Evolutionary conservation across 2,888 invertebrate species (phyloP).

Genomic region (Cenopis cana): DNA sequence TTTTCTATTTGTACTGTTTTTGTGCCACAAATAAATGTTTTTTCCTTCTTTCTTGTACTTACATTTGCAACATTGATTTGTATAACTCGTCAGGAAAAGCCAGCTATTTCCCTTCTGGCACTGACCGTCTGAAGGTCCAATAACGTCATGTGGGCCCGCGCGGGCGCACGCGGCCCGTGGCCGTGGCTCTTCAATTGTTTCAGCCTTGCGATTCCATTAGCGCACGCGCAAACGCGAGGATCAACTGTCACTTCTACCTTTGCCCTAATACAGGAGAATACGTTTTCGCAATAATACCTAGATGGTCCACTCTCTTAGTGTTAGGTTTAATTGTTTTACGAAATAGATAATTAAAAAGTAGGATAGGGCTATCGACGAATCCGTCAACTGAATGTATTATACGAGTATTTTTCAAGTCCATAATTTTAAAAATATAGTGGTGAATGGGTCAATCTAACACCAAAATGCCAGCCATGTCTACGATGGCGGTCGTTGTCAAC

Average conservation of each 20-base stretch:
- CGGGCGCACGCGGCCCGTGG: constrained; percentile 51
- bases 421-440: too few relatives aligned
- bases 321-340: not conserved
- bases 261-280: not conserved
- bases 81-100: not conserved
- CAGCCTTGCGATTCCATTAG: constrained; percentile 75
- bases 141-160: constrained; percentile 1
- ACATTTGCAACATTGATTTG: not conserved
- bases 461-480: too few relatives aligned
- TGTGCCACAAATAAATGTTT: too few relatives aligned
- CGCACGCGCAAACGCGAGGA: constrained; percentile 48
- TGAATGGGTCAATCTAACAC: too few relatives aligned
- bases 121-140: constrained; percentile 6
- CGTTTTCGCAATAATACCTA: not conserved
- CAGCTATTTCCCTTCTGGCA: not conserved
- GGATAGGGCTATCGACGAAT: not conserved
- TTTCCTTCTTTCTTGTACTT: too few relatives aligned
- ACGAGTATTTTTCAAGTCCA: too few relatives aligned
- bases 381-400: too few relatives aligned
- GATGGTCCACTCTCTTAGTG: not conserved
- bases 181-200: constrained; percentile 71
- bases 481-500: too few relatives aligned
- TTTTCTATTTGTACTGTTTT: too few relatives aligned
- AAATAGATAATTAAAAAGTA: too few relatives aligned
- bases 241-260: constrained; percentile 33